These are phyloP conservation scores for Sander vitreus DNA, from an alignment of 2,113 vertebrate genomes.

Conservation along the genomic window DNA sequence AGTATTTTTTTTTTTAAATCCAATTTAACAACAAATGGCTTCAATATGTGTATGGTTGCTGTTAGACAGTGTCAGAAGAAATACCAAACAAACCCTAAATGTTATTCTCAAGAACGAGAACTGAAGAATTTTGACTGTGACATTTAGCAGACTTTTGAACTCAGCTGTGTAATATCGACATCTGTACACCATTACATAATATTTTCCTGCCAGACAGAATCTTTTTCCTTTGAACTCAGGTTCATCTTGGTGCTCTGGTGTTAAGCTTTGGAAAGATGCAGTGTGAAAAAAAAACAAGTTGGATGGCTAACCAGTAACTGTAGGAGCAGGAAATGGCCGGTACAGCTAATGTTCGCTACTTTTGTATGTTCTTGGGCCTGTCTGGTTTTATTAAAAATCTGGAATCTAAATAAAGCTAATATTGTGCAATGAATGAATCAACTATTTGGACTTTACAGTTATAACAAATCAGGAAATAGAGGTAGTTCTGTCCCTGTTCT, in stretches of 20 bases:
- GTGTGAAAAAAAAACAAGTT: background rate
- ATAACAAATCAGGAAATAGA: conserved; percentile 19
- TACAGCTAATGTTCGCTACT: background rate
- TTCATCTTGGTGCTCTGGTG: background rate
- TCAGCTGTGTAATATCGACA: conserved; percentile 3
- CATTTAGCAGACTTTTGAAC: conserved; percentile 22
- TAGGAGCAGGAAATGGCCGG: conserved; percentile 26
- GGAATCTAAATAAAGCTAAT: conserved; percentile 33
- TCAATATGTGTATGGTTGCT: background rate
- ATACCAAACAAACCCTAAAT: background rate
- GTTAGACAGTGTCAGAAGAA: background rate
- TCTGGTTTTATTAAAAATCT: conserved; percentile 49
- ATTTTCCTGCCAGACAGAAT: background rate
- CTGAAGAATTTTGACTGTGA: background rate
- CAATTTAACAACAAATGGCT: background rate
- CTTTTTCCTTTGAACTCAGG: conserved; percentile 17
- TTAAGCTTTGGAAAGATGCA: conserved; percentile 15
- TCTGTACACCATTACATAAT: conserved; percentile 17
- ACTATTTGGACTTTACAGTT: conserved; percentile 33
- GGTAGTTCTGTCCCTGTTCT: background rate
- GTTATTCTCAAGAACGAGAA: background rate
- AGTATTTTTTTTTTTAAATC: background rate
- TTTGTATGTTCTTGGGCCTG: conserved; percentile 25
- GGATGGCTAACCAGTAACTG: background rate
- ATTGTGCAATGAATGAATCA: conserved; percentile 33